phyloP scores from a whole-genome alignment of 2,797 vertebrate genomes.

The Typhlichthys eigenmanni region DNA sequence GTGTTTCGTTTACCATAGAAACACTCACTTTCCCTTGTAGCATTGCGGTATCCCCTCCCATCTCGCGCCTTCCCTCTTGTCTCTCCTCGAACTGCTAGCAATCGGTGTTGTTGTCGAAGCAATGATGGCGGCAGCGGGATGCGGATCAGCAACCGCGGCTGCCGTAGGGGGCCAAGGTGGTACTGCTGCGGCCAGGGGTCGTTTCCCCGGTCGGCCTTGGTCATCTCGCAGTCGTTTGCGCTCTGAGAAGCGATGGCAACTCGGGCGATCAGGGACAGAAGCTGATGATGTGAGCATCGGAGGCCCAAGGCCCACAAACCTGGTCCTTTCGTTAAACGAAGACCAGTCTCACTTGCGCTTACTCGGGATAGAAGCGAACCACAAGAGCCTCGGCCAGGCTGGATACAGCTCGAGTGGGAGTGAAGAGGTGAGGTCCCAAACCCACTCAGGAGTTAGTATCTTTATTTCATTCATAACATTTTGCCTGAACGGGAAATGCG shows the following conservation, averaged over 20 bases:
- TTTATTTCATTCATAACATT: conserved; percentile 67
- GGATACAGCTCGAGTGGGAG: conserved; percentile 86
- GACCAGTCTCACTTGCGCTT: conserved; percentile 88
- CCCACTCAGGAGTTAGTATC: conserved; percentile 73
- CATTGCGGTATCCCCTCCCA: conserved; percentile 75
- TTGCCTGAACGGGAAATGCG: conserved; percentile 48
- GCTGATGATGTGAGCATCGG: conserved; percentile 77
- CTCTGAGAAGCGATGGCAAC: conserved; percentile 82
- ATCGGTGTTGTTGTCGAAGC: conserved; percentile 85
- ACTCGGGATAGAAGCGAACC: conserved; percentile 85
- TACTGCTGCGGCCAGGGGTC: conserved; percentile 84
- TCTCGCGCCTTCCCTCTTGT: conserved; percentile 83
- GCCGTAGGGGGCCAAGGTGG: conserved; percentile 82
- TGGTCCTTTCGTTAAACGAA: conserved; percentile 80
- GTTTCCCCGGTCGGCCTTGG: conserved; percentile 89
- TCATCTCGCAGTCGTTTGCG: conserved; percentile 83
- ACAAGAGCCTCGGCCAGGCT: conserved; percentile 83
- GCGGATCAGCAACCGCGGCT: conserved; percentile 88
- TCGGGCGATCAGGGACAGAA: conserved; percentile 78
- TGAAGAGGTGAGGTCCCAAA: conserved; percentile 82
- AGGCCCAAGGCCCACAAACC: conserved; percentile 83
- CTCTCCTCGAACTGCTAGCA: conserved; percentile 78
- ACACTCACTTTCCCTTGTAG: conserved; percentile 72
- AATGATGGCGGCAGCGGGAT: conserved; percentile 91
- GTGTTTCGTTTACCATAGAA: conserved; percentile 1